A percentile compares a stretch with the other conserved stretches of the same genome.
phyloP scores from a whole-genome alignment of 1,140 invertebrate genomes.

The Homalodisca vitripennis region DNA sequence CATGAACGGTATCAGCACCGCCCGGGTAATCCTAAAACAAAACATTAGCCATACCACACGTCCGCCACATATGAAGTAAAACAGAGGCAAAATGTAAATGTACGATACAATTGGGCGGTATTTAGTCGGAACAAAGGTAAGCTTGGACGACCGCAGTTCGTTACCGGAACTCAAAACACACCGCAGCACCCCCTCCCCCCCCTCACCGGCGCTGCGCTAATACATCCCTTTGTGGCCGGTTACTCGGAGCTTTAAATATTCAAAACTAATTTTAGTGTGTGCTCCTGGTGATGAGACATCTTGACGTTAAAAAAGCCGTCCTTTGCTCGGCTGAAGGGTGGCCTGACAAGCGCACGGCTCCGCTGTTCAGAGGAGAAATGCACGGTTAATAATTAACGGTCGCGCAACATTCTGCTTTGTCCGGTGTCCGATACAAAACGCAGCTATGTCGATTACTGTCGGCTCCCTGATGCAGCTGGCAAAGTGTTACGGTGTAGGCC shows the following conservation, averaged over 20 bases:
- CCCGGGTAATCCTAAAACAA: too few relatives aligned
- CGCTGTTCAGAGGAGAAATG: too few relatives aligned
- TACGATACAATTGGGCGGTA: slow-evolving; percentile 18
- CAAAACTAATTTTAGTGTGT: slow-evolving; percentile 7
- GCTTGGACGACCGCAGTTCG: neutral
- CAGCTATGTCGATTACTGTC: too few relatives aligned
- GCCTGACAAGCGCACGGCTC: too few relatives aligned
- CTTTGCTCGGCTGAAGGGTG: too few relatives aligned
- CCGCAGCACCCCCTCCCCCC: neutral
- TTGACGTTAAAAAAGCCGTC: neutral
- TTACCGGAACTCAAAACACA: neutral
- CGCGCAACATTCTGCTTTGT: too few relatives aligned
- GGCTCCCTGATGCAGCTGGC: too few relatives aligned
- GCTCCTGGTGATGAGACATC: neutral
- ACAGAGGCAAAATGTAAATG: slow-evolving; percentile 6
- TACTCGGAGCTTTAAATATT: slow-evolving; percentile 10
- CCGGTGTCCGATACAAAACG: too few relatives aligned
- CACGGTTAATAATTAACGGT: too few relatives aligned
- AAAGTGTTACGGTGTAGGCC: too few relatives aligned
- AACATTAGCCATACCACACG: too few relatives aligned
- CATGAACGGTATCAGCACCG: too few relatives aligned
- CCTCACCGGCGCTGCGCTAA: neutral
- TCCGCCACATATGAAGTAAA: neutral
- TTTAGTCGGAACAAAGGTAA: slow-evolving; percentile 21
- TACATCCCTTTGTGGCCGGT: slow-evolving; percentile 8